A percentile compares a stretch with the other conserved stretches of the same genome.
phyloP scores from a whole-genome alignment of 1,140 invertebrate species.

The Heterodera schachtii region DNA sequence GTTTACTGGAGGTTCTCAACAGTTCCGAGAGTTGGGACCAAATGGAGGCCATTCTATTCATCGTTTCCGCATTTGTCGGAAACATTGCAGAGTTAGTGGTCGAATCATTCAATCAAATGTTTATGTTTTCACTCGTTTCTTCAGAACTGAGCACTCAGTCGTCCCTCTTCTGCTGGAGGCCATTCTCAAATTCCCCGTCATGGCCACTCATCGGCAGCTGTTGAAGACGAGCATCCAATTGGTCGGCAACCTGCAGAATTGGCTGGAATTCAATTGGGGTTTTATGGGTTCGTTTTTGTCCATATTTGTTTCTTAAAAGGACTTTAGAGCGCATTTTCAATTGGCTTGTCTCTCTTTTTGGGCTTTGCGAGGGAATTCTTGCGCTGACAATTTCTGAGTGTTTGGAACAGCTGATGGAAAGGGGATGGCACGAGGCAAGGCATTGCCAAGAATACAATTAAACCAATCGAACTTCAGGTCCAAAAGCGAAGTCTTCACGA shows the following conservation, averaged over 20 bases:
- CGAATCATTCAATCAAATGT: constrained; percentile 13
- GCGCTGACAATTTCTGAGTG: constrained; percentile 34
- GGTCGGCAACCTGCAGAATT: constrained; percentile 88
- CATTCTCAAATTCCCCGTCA: constrained; percentile 80
- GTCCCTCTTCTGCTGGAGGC: constrained; percentile 89
- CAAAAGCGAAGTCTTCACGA: neutral
- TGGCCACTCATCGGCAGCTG: constrained; percentile 81
- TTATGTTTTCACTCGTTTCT: constrained; percentile 41
- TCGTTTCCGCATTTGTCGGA: constrained; percentile 92
- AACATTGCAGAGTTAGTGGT: constrained; percentile 82
- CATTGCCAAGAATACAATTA: neutral
- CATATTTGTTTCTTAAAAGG: neutral
- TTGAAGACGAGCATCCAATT: constrained; percentile 84
- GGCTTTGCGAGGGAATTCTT: constrained; percentile 3
- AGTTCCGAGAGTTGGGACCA: constrained; percentile 79
- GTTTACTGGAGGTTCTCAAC: constrained; percentile 71
- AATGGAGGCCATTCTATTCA: constrained; percentile 88
- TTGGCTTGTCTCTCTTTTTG: constrained; percentile 22
- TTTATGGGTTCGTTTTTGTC: constrained; percentile 72
- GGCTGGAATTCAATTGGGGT: constrained; percentile 85
- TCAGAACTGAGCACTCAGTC: constrained; percentile 84
- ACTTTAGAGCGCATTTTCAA: constrained; percentile 6
- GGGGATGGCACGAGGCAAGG: constrained; percentile 28
- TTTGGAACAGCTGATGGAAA: constrained; percentile 33
- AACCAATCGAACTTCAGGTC: neutral